These are phyloP conservation scores for Motacilla tschutschensis DNA, from an alignment of 2,113 vertebrate genomes.

Conservation along the genomic window DNA sequence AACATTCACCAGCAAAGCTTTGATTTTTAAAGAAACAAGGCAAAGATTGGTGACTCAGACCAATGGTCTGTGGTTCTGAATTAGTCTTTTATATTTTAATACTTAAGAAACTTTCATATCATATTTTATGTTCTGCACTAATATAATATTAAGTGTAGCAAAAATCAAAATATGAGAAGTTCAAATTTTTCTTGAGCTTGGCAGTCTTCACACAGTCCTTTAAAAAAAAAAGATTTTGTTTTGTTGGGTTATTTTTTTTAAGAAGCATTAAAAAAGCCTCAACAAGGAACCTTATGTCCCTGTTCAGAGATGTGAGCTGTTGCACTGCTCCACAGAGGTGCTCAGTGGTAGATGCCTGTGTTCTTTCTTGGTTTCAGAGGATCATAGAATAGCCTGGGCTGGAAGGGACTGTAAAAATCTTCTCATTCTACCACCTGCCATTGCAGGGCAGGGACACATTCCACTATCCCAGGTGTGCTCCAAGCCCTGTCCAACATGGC, in stretches of 20 bases:
- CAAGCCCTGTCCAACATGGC: fast-evolving
- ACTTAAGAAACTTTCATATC: background rate
- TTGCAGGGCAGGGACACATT: background rate
- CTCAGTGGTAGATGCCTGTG: background rate
- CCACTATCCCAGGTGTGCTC: background rate
- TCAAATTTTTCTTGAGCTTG: background rate
- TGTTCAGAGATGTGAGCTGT: background rate
- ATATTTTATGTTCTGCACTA: background rate
- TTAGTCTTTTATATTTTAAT: background rate
- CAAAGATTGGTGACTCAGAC: background rate
- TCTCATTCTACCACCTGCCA: fast-evolving
- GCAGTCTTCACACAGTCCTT: background rate
- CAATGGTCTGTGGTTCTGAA: background rate
- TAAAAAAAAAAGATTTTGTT: background rate
- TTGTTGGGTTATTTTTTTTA: background rate
- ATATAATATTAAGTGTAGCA: background rate
- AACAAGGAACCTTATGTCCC: background rate
- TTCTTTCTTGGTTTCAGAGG: background rate
- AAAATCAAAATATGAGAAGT: background rate
- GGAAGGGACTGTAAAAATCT: background rate
- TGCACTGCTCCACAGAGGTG: background rate
- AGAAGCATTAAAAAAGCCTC: background rate
- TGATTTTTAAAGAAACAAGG: background rate
- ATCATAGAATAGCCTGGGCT: background rate
- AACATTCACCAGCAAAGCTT: background rate